phyloP scores from a whole-genome alignment of 2,113 vertebrate genomes.

The Pachyramphus minor region DNA sequence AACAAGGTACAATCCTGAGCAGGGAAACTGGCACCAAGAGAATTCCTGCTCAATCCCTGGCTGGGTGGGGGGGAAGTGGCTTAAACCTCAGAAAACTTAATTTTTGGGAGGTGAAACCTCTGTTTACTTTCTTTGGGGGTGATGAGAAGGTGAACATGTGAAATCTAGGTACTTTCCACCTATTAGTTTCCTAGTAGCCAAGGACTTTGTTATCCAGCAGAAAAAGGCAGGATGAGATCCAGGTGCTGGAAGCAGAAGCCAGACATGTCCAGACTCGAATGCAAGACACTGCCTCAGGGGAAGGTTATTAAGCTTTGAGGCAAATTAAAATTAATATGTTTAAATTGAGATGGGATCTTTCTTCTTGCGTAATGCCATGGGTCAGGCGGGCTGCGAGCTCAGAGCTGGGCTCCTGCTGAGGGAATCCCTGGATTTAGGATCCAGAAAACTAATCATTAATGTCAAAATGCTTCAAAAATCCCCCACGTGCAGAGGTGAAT shows the following conservation, averaged over 20 bases:
- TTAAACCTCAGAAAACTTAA: neutral
- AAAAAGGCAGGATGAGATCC: neutral
- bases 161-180: constrained; percentile 1
- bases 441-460: neutral
- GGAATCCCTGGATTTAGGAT: neutral
- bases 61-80: no score
- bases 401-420: neutral
- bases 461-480: neutral
- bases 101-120: neutral
- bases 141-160: neutral
- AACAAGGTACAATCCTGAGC: constrained; percentile 78
- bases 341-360: neutral
- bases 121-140: neutral
- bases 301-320: neutral
- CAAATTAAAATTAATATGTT: neutral
- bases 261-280: neutral
- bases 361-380: neutral
- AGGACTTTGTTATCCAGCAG: neutral
- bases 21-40: neutral
- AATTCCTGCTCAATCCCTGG: neutral
- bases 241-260: neutral
- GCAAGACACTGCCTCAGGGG: neutral
- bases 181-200: neutral
- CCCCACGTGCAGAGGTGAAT: neutral
- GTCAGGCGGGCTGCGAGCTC: neutral